These are phyloP conservation scores for Gymnobelideus leadbeateri DNA, from an alignment of 2,113 vertebrate genomes.

Conservation along the genomic window DNA sequence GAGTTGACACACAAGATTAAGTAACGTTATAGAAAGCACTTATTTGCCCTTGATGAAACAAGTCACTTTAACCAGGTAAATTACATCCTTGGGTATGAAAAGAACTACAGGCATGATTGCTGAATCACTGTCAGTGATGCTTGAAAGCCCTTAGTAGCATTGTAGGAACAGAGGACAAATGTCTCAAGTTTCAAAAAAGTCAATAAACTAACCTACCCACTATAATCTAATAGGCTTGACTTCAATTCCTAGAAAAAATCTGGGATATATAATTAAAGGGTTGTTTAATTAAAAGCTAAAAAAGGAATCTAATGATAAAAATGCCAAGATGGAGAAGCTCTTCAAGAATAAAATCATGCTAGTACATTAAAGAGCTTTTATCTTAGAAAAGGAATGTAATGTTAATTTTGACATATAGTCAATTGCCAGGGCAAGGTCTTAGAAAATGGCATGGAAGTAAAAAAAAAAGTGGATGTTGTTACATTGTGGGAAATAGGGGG, in stretches of 20 bases:
- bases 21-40: neutral
- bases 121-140: neutral
- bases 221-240: neutral
- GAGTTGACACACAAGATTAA: neutral
- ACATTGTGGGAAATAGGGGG: neutral
- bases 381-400: neutral
- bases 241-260: neutral
- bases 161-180: neutral
- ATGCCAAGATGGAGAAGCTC: neutral
- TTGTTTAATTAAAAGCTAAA: neutral
- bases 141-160: neutral
- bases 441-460: neutral
- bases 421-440: neutral
- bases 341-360: neutral
- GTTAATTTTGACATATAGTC: too few species aligned
- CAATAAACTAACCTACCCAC: neutral
- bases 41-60: neutral
- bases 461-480: neutral
- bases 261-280: neutral
- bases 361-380: neutral
- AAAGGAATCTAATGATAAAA: neutral
- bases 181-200: neutral
- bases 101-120: neutral
- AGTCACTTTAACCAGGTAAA: neutral
- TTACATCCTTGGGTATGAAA: neutral